Conservation (phyloP, 2,888 invertebrate genomes). For the Rhingia campestris region DNA sequence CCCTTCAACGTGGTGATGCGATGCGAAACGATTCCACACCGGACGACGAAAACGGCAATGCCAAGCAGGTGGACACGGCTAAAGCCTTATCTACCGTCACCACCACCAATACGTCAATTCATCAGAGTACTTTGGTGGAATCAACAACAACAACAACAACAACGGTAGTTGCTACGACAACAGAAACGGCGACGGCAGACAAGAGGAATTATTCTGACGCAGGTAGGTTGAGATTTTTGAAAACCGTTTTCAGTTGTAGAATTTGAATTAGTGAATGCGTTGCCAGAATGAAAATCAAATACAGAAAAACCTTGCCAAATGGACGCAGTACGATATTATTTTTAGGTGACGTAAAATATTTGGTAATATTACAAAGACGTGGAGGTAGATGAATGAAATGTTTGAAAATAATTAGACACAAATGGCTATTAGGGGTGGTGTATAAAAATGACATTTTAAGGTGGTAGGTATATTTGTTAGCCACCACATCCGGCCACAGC, state of each 20-base stretch:
- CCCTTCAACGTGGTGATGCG: constrained; percentile 81
- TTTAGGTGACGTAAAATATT: constrained; percentile 33
- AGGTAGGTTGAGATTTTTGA: constrained; percentile 44
- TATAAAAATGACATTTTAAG: no score
- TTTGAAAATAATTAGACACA: constrained; percentile 26
- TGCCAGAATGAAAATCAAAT: not conserved
- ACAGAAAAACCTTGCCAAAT: constrained; percentile 11
- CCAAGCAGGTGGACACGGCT: constrained; percentile 59
- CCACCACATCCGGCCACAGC: no score
- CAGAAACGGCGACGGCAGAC: constrained; percentile 25
- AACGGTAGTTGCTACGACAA: constrained; percentile 14
- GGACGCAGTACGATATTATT: constrained; percentile 5
- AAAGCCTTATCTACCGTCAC: constrained; percentile 57
- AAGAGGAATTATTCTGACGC: constrained; percentile 61
- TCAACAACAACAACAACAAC: constrained; percentile 27
- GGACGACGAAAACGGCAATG: constrained; percentile 78
- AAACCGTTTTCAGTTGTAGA: constrained; percentile 5
- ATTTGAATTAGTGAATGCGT: constrained; percentile 16
- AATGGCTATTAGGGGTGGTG: not conserved
- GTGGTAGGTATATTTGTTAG: no score
- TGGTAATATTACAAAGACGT: constrained; percentile 5
- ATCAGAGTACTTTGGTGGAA: constrained; percentile 38
- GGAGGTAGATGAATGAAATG: constrained; percentile 45
- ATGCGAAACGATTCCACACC: constrained; percentile 81
- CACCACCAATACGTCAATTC: constrained; percentile 20